Conservation (phyloP, 2,797 vertebrate genomes). For the Pteronotus mesoamericanus region DNA sequence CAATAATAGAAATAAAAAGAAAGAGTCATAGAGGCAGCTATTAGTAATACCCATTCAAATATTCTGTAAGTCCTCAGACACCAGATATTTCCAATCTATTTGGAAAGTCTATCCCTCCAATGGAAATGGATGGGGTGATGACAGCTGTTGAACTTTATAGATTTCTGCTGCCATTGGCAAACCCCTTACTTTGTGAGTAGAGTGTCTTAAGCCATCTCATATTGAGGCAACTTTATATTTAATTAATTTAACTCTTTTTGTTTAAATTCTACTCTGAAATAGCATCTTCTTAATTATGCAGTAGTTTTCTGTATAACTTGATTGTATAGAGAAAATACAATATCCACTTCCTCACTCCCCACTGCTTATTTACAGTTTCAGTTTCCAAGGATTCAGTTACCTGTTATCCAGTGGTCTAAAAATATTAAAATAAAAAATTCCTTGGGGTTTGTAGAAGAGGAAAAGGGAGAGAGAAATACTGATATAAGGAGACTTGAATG, state of each 20-base stretch:
- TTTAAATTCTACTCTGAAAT: constrained; percentile 2
- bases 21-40: neutral
- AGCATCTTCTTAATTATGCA: neutral
- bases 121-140: neutral
- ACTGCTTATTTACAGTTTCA: neutral
- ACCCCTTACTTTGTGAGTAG: neutral
- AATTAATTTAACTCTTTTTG: neutral
- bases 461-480: neutral
- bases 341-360: neutral
- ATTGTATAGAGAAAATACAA: neutral
- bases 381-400: neutral
- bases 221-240: neutral
- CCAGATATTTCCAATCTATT: neutral
- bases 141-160: neutral
- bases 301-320: neutral
- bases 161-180: neutral
- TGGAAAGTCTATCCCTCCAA: neutral
- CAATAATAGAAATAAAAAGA: neutral
- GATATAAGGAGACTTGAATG: neutral
- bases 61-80: neutral
- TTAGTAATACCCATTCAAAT: neutral
- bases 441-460: neutral
- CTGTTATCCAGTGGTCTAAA: neutral
- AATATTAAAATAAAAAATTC: neutral
- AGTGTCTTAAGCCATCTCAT: neutral